Base-by-base conservation (phyloP, 2,797 vertebrate genomes). In the Siniperca undulata region DNA sequence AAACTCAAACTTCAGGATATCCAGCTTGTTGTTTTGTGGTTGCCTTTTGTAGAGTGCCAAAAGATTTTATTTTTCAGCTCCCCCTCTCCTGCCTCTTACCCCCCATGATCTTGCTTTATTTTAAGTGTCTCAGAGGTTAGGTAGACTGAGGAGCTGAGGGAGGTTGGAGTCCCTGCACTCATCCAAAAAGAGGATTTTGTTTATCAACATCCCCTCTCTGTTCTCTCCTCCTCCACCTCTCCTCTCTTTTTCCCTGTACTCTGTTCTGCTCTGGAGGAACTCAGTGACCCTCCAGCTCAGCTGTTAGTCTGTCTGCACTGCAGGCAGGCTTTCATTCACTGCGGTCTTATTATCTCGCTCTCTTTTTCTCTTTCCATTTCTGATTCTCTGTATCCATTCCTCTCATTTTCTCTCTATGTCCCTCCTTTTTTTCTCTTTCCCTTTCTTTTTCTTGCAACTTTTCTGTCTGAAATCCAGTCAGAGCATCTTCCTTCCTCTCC, bases 271-370 rank as follows among this genome's bases (percentile, higher is more conserved):
- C 68, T 70, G 78, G 55, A 91, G 88, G 91, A 96, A 96, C 96
- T 93, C 94, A 1, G 38, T 96, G 95, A 96, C 95, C 96, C 85
- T 93, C 83, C 85, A 79, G 91, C 92, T 94, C 93, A 88, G 94
- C 92, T 93, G 93, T 89, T 91, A 82, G 86, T 91, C 83, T 88
- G 92, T 92, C 93, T 95, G 92, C 70, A 72, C 85, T 81, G 85
- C 89, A 88, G 87, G 76, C 94, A 94, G 90, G 86, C 92, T 94
- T 93, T 92, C 88, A 89, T 93, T 93, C 90, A 90, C 90, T 86
- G 76, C 40, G 3, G 13, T 85, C 88, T 82, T 81, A 81, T 81
- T 86, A 69, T 89, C 80, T 69, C 65, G 53, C 72, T 48, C 79
- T 73, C 73, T 72, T 64, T 80, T 69, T 75, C 70, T 55, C 61